phyloP scores from a whole-genome alignment of 1,140 invertebrate genomes.

The Bradynema listronoti region DNA sequence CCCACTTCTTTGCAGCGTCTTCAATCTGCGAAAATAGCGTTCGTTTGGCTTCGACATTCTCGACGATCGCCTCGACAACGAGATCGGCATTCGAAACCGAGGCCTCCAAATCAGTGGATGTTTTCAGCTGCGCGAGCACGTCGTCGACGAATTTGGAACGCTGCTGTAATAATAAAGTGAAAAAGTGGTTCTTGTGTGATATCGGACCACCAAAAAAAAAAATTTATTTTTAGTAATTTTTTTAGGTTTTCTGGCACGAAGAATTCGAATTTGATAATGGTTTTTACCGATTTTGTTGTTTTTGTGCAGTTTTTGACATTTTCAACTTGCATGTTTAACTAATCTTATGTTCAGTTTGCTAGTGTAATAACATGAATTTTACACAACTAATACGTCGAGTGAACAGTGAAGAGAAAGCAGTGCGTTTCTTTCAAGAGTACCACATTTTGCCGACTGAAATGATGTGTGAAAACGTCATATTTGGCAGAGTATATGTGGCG shows the following conservation, averaged over 20 bases:
- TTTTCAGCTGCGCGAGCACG: conserved; percentile 71
- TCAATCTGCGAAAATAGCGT: conserved; percentile 53
- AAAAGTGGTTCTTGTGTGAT: neutral
- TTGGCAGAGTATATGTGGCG: no score
- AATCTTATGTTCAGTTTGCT: no score
- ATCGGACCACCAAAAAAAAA: neutral
- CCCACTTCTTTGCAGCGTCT: conserved; percentile 12
- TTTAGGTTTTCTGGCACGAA: neutral
- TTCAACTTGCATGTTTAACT: conserved; percentile 73
- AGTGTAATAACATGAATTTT: no score
- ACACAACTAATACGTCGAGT: no score
- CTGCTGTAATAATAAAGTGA: conserved; percentile 20
- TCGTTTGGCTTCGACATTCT: conserved; percentile 56
- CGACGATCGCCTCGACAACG: conserved; percentile 58
- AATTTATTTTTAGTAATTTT: neutral
- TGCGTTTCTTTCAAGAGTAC: no score
- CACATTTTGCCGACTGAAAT: no score
- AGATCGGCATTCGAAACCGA: conserved; percentile 58
- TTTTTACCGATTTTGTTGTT: conserved; percentile 68
- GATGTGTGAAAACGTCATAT: no score
- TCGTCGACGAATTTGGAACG: conserved; percentile 27
- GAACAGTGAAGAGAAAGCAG: no score
- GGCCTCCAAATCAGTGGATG: conserved; percentile 65
- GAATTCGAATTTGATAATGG: conserved; percentile 60
- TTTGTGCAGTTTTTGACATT: conserved; percentile 72